phyloP scores from a whole-genome alignment of 2,797 vertebrate species.

The Cheracebus regulus region DNA sequence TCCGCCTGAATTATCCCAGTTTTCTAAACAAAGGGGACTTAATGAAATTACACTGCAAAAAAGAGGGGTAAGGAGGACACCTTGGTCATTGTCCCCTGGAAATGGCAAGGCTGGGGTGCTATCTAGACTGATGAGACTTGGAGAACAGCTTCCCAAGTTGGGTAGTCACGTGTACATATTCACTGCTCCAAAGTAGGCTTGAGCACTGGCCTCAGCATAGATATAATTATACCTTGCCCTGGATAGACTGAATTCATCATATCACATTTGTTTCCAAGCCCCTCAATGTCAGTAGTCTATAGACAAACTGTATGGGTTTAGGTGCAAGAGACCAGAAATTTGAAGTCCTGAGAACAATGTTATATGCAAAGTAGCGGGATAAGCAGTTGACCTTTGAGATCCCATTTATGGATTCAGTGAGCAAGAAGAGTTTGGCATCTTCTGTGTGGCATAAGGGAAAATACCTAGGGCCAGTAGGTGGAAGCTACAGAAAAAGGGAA shows the following conservation, averaged over 20 bases:
- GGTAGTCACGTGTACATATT: neutral
- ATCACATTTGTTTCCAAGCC: neutral
- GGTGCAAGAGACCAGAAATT: neutral
- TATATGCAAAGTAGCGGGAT: neutral
- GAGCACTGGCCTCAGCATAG: neutral
- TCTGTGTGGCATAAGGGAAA: neutral
- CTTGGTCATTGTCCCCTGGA: neutral
- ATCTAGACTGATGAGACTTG: neutral
- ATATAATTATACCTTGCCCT: neutral
- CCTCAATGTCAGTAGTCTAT: neutral
- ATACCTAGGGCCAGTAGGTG: neutral
- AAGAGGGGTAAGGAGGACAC: neutral
- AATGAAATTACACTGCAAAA: neutral
- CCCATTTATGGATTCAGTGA: neutral
- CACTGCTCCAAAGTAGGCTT: neutral
- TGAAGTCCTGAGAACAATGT: neutral
- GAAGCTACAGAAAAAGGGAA: neutral
- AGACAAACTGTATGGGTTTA: neutral
- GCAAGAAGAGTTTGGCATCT: neutral
- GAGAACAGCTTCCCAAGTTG: neutral
- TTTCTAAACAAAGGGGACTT: slow-evolving; percentile 16
- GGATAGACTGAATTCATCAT: neutral
- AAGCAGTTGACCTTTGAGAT: neutral
- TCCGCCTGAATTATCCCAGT: neutral
- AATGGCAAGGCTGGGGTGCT: neutral